These are phyloP conservation scores for Cataglyphis hispanica DNA, from an alignment of 1,140 invertebrate species.

Conservation along the genomic window DNA sequence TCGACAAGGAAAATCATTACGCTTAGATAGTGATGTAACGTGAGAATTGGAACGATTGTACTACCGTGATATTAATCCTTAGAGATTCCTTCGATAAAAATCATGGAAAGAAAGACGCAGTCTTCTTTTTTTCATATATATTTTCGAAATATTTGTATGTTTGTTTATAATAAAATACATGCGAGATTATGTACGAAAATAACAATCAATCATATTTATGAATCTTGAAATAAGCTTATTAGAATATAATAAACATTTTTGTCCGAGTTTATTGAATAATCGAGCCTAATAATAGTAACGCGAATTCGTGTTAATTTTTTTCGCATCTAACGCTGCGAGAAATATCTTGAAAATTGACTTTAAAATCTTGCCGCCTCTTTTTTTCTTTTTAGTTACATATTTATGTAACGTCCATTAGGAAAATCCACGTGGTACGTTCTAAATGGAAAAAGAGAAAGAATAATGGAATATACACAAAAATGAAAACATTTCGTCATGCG, in stretches of 20 bases:
- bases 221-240: neutral
- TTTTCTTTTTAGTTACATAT: no score
- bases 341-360: no score
- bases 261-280: neutral
- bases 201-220: neutral
- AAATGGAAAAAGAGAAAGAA: no score
- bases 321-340: no score
- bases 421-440: no score
- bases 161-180: slow-evolving; percentile 69
- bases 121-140: slow-evolving; percentile 30
- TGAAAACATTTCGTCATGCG: neutral
- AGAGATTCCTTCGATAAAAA: neutral
- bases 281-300: neutral
- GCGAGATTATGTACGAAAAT: neutral
- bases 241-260: neutral
- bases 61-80: slow-evolving; percentile 27
- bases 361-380: no score
- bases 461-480: neutral
- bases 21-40: slow-evolving; percentile 12
- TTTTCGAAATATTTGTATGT: slow-evolving; percentile 57
- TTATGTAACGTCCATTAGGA: no score
- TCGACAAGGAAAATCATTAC: slow-evolving; percentile 74
- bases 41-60: slow-evolving; percentile 28
- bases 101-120: neutral
- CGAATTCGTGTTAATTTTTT: no score